A percentile compares a stretch with the other conserved stretches of the same genome.
Conservation (phyloP, 2,888 invertebrate species). For the Chrysotoxum bicinctum region DNA sequence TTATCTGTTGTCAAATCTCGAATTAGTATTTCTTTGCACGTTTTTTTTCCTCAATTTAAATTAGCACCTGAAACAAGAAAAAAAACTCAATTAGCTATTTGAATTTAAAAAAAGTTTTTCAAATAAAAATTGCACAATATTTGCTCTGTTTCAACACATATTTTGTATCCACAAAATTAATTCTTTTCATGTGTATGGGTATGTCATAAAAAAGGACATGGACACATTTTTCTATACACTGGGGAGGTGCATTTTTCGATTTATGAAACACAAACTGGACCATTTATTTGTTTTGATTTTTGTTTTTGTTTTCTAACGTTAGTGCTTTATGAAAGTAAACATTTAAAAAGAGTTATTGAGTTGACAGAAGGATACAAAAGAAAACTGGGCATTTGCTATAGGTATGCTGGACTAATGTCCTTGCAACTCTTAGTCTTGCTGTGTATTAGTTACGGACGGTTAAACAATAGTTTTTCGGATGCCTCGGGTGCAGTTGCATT, state of each 20-base stretch:
- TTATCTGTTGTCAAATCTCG: conserved; percentile 46
- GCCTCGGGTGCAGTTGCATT: conserved; percentile 58
- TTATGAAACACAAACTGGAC: conserved; percentile 1
- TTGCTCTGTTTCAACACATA: conserved; percentile 21
- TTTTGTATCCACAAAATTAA: neutral
- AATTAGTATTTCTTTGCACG: conserved; percentile 44
- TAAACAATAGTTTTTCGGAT: conserved; percentile 41
- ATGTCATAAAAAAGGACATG: neutral
- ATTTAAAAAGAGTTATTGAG: conserved; percentile 60
- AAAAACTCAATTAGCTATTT: conserved; percentile 4
- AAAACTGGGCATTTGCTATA: neutral
- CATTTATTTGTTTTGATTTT: neutral
- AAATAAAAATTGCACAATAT: conserved; percentile 31
- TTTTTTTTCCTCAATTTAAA: neutral
- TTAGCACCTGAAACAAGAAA: conserved; percentile 46
- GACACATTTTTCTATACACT: neutral
- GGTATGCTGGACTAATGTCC: neutral
- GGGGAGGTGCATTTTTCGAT: neutral
- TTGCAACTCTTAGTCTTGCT: neutral
- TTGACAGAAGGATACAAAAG: conserved; percentile 51
- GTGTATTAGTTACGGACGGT: neutral
- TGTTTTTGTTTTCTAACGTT: neutral
- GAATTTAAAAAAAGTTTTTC: conserved; percentile 4
- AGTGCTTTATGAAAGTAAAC: conserved; percentile 34
- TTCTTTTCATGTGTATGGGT: neutral